Conservation (phyloP, 2,888 invertebrate species). For the Caenorhabditis sp. region DNA sequence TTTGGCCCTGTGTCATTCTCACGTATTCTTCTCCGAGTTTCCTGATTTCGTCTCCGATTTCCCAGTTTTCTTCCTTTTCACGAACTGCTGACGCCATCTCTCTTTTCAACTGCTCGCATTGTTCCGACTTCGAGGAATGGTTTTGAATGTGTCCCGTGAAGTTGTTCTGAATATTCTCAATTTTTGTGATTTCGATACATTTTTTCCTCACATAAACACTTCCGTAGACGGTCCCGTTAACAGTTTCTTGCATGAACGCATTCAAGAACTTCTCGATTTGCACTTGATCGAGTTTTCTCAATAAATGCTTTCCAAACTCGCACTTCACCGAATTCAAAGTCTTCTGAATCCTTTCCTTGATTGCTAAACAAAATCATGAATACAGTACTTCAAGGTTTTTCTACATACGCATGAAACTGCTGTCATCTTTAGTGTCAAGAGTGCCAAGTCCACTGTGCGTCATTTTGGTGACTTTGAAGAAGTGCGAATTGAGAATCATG, state of each 20-base stretch:
- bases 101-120: too few relatives aligned
- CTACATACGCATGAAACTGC: constrained; percentile 21
- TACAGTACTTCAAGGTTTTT: background rate
- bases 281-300: background rate
- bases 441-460: background rate
- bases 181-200: too few relatives aligned
- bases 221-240: too few relatives aligned
- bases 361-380: background rate
- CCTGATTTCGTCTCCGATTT: too few relatives aligned
- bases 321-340: background rate
- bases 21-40: constrained; percentile 3
- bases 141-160: too few relatives aligned
- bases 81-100: too few relatives aligned
- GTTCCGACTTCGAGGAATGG: too few relatives aligned
- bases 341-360: background rate
- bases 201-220: too few relatives aligned
- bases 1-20: background rate
- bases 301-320: background rate
- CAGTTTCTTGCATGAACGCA: background rate
- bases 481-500: background rate
- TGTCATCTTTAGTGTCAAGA: constrained; percentile 3
- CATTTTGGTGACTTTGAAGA: background rate
- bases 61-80: too few relatives aligned
- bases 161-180: too few relatives aligned
- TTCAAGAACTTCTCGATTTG: background rate